Evolutionary conservation across 2,888 invertebrate species (phyloP), one percentile per base, ranked within the genome.

Genomic region (Heliothis peltigera): DNA sequence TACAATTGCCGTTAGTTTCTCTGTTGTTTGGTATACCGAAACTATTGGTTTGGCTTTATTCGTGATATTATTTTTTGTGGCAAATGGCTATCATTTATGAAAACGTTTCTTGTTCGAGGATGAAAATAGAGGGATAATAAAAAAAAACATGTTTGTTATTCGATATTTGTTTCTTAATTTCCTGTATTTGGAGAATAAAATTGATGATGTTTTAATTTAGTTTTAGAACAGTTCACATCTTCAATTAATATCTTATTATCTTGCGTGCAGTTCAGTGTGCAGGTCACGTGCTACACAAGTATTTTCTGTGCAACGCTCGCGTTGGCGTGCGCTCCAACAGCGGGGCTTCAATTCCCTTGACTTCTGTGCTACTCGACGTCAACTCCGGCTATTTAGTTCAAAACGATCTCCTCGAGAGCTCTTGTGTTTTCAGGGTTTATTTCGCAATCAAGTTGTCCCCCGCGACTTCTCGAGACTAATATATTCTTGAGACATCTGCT

Each of bases 391-490:
- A 84, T 82, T 84, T 83, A 83, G 81, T 84, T 84, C 70, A 79
- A 77, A 83, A 79, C 79, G 76, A 81, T 77, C 79, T 84, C 80
- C 81, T 60, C 70, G 74, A 80, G 83, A 79, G 81, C 81, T 81
- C 78, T 82, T 82, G 77, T 82, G 82, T 84, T 83, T 80, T 79
- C 81, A 76, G 75, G 83, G 84, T 83, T 87, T 87, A 85, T 84
- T 87, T 84, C 68, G 80, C 83, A 86, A 88, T 87, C 86, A 86
- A 83, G 77, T 76, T 79, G 78, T 83, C 85, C 80, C 79, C 57
- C 63, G 75, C 67, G 78, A 79, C 77, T 79, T 73, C 60, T 65
- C 22, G 43, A 58, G 46, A 61, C 64, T 70, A 79, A 77, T 65
- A 69, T 69, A 66, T 67, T 64, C 57, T 51, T 69, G 49, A 60